phyloP scores from a whole-genome alignment of 1,140 invertebrate species.

The Asobara japonica region DNA sequence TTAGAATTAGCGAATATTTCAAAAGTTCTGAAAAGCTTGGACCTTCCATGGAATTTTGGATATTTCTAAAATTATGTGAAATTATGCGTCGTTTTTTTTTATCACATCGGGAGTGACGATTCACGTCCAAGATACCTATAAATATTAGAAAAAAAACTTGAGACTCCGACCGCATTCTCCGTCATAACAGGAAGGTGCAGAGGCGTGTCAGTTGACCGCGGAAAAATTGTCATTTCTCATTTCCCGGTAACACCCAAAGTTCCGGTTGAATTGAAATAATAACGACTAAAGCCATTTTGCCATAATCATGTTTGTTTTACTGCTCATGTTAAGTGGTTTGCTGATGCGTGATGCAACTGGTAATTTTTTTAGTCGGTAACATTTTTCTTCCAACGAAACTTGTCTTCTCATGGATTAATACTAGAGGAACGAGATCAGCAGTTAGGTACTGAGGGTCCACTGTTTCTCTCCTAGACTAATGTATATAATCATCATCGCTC shows the following conservation, averaged over 20 bases:
- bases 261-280: conserved; percentile 26
- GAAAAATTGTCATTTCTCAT: conserved; percentile 27
- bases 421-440: not conserved
- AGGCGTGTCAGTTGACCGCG: conserved; percentile 20
- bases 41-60: no score
- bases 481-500: conserved; percentile 44
- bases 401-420: not conserved
- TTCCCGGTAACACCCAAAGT: conserved; percentile 26
- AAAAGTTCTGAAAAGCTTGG: no score
- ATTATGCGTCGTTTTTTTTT: not conserved
- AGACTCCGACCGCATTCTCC: not conserved
- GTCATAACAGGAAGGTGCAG: conserved; percentile 1
- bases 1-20: no score
- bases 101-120: not conserved
- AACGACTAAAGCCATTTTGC: conserved; percentile 9
- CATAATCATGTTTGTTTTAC: conserved; percentile 24
- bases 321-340: conserved; percentile 14
- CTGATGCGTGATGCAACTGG: conserved; percentile 7
- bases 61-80: no score
- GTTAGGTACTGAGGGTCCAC: not conserved
- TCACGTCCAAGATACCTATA: not conserved
- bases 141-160: conserved; percentile 1
- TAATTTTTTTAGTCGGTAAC: not conserved
- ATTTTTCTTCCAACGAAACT: not conserved
- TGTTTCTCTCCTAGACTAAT: conserved; percentile 35